phyloP scores from a whole-genome alignment of 1,140 invertebrate genomes.

The Drosophila tani region DNA sequence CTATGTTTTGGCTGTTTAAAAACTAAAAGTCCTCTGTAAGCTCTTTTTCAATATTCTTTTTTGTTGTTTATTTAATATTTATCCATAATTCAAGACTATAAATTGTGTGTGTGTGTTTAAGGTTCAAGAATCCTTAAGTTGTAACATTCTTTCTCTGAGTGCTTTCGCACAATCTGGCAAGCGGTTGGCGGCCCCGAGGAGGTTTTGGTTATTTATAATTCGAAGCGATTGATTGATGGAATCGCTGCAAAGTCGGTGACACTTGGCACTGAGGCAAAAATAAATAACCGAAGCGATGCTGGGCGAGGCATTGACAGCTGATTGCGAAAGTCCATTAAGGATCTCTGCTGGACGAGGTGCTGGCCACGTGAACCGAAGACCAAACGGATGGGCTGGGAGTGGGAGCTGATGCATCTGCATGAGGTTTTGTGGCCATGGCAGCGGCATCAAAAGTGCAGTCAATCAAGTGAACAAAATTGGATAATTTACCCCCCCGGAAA shows the following conservation, averaged over 20 bases:
- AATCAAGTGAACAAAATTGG: conserved; percentile 77
- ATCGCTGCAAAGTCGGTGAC: conserved; percentile 80
- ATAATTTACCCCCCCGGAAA: conserved; percentile 54
- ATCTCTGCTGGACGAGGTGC: conserved; percentile 49
- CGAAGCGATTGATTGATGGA: conserved; percentile 79
- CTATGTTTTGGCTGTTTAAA: neutral
- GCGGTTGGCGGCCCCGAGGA: conserved; percentile 44
- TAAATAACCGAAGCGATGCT: conserved; percentile 69
- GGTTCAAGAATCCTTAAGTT: neutral
- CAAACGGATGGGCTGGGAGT: neutral
- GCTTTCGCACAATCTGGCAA: conserved; percentile 41
- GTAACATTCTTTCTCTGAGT: conserved; percentile 1
- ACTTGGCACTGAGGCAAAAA: conserved; percentile 80
- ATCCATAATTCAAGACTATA: no score
- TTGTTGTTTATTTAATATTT: neutral
- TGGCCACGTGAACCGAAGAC: conserved; percentile 19
- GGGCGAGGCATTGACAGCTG: conserved; percentile 77
- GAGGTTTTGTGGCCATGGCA: conserved; percentile 56
- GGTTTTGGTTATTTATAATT: conserved; percentile 80
- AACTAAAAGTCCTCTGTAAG: neutral
- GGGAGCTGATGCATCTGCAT: conserved; percentile 55
- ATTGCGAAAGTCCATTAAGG: conserved; percentile 81
- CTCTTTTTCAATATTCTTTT: neutral
- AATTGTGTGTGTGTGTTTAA: neutral
- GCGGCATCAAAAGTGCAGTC: conserved; percentile 74